Evolutionary conservation across 2,888 invertebrate genomes (phyloP), one percentile per base, ranked within the genome.

Genomic region (Eurois occulta): DNA sequence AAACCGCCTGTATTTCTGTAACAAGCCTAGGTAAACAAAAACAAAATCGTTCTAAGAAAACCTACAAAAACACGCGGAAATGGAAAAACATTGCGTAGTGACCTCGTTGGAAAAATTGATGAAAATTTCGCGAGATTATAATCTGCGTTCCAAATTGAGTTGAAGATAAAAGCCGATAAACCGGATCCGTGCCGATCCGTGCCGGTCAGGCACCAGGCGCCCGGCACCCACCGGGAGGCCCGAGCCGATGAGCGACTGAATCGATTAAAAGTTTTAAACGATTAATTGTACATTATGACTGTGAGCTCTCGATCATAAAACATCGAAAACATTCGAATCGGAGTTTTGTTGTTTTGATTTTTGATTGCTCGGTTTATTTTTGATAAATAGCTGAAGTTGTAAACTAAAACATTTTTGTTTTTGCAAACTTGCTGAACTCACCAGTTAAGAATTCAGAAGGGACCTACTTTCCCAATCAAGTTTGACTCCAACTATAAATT

Each of bases 221-320:
- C n/a, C n/a, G n/a, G n/a, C n/a, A n/a, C n/a, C n/a, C n/a, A n/a
- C n/a, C 4, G 65, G n/a, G 41, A 5, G 64, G 41, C 52, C 28
- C 35, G 62, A 60, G 62, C 41, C 75, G 78, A 83, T 83, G 67
- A 78, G 68, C 78, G 77, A 84, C 77, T 72, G 84, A 87, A 84
- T 85, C 86, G 83, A 90, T 90, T 88, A 87, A 86, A 89, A 90
- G 68, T 91, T 90, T 84, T 73, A 66, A 81, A 55, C 82, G 75
- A 85, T 81, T 77, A 78, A 72, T 68, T 81, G 72, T 64, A 55
- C 35, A 62, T 52, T 62, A 46, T 72, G 60, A 84, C 58, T 62
- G 35, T 41, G 13, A 48, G 32, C 38, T 48, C 46, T 80, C 67
- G 55, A 79, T 84, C 80, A 79, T 60, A 79, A 84, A 84, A 60